A percentile compares a stretch with the other conserved stretches of the same genome.
Conservation (phyloP, 2,797 vertebrate genomes). For the Anisognathus igniventris region DNA sequence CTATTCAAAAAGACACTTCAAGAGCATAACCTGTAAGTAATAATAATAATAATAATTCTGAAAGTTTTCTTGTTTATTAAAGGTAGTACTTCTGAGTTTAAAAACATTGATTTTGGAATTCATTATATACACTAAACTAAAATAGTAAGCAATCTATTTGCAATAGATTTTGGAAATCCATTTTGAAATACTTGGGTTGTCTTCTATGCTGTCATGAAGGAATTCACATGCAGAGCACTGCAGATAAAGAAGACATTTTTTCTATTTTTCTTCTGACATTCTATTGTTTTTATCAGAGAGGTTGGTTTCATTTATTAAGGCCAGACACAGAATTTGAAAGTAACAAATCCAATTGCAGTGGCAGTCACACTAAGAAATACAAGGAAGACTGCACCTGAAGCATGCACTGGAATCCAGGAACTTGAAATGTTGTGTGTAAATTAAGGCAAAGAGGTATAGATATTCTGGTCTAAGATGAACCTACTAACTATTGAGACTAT, state of each 20-base stretch:
- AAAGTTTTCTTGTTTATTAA: background rate
- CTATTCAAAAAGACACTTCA: background rate
- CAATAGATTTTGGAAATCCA: background rate
- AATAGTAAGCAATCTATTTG: background rate
- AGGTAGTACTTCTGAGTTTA: background rate
- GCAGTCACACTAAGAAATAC: background rate
- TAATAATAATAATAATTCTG: background rate
- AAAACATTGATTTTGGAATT: background rate
- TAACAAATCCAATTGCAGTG: background rate
- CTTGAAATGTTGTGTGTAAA: background rate
- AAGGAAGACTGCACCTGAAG: background rate
- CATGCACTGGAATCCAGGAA: background rate
- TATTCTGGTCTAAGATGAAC: background rate
- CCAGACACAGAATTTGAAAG: background rate
- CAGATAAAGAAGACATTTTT: background rate
- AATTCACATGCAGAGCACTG: background rate
- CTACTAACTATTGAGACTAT: background rate
- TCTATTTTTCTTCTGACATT: background rate
- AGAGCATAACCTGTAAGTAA: background rate
- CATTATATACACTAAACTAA: background rate
- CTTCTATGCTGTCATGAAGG: background rate
- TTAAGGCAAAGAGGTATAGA: background rate
- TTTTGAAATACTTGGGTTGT: background rate
- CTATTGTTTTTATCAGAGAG: background rate
- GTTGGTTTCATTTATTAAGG: background rate